Conservation (phyloP, 1,140 invertebrate species). For the Ptiloglossa arizonensis region DNA sequence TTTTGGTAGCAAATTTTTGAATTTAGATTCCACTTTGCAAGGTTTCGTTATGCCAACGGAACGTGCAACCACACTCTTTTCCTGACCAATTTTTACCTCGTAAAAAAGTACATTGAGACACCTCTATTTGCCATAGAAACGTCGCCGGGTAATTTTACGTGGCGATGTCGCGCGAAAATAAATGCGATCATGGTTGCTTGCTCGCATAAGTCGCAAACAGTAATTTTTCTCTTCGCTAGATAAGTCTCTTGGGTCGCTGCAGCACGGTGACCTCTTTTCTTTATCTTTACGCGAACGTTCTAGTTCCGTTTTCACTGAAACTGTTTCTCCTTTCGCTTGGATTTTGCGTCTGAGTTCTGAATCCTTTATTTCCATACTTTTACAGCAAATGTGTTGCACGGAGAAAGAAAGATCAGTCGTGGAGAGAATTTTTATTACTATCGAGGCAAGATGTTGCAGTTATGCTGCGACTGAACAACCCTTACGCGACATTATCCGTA, state of each 20-base stretch:
- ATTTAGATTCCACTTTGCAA: background rate
- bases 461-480: too few species aligned
- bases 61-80: background rate
- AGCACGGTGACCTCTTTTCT: background rate
- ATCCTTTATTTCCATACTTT: background rate
- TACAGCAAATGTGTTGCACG: too few species aligned
- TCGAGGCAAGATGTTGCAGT: too few species aligned
- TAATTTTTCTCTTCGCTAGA: constrained; percentile 32
- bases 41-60: constrained; percentile 13
- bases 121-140: constrained; percentile 60
- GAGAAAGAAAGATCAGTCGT: too few species aligned
- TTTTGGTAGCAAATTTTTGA: too few species aligned
- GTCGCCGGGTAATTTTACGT: constrained; percentile 57
- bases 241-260: constrained; percentile 6
- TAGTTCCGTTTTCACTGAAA: background rate
- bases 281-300: background rate
- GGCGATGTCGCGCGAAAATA: constrained; percentile 47
- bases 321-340: background rate
- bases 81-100: background rate
- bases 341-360: background rate
- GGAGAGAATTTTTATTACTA: too few species aligned
- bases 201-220: constrained; percentile 40
- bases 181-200: constrained; percentile 52
- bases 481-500: too few species aligned
- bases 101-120: constrained; percentile 15